phyloP scores from a whole-genome alignment of 2,113 vertebrate genomes.

The Platysternon megacephalum region DNA sequence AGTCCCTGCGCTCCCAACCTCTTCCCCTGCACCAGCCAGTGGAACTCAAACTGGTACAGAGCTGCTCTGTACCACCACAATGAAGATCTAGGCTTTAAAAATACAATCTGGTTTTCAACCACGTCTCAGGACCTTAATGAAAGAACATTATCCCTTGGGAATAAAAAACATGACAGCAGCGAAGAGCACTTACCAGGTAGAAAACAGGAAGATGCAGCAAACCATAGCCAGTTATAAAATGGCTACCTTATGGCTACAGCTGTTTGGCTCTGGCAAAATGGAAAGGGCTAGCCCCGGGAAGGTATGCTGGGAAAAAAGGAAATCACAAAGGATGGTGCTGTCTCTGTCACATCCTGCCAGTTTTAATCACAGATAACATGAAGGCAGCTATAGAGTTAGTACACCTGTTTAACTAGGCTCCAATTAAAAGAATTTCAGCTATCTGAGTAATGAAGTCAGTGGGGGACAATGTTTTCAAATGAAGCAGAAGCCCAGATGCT shows the following conservation, averaged over 20 bases:
- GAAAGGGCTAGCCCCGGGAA: not conserved
- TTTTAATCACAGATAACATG: not conserved
- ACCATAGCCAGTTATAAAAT: not conserved
- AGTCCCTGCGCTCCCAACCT: not conserved
- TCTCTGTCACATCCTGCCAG: not conserved
- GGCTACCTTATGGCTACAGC: not conserved
- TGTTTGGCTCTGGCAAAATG: not conserved
- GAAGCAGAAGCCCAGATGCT: not conserved
- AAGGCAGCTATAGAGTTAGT: not conserved
- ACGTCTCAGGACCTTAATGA: not conserved
- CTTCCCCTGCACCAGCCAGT: not conserved
- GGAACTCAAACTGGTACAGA: not conserved
- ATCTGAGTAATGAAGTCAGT: not conserved
- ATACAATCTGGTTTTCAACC: not conserved
- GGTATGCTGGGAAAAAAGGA: fast-evolving
- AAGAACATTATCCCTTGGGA: not conserved
- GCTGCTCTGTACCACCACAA: not conserved
- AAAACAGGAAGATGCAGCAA: not conserved
- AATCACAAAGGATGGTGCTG: not conserved
- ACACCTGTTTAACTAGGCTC: not conserved
- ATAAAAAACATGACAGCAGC: not conserved
- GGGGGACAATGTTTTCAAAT: not conserved
- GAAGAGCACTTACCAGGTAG: not conserved
- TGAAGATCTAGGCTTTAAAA: not conserved
- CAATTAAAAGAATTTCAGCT: not conserved